Conservation (phyloP, 1,140 invertebrate species). For the Neodiprion lecontei region DNA sequence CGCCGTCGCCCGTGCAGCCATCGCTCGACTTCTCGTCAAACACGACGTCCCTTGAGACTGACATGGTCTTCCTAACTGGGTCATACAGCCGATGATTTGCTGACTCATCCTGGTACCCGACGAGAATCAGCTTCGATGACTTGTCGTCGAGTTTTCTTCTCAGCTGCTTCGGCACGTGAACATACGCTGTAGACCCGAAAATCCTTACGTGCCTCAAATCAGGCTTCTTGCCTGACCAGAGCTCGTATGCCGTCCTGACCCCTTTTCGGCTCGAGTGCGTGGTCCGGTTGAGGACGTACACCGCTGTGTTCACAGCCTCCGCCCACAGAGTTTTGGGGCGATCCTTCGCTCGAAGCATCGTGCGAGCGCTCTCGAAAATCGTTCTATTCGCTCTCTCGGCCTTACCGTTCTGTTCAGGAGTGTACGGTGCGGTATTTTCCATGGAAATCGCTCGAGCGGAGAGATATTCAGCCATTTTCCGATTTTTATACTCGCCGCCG, state of each 20-base stretch:
- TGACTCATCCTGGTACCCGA: too few relatives aligned
- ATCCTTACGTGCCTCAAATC: slow-evolving; percentile 26
- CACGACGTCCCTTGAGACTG: too few relatives aligned
- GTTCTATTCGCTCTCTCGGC: slow-evolving; percentile 40
- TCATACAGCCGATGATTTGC: too few relatives aligned
- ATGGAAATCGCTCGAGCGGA: slow-evolving; percentile 40
- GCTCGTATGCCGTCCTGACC: too few relatives aligned
- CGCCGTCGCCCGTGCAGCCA: too few relatives aligned
- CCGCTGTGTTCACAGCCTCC: slow-evolving; percentile 45
- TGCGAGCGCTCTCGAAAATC: slow-evolving; percentile 32
- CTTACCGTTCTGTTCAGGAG: slow-evolving; percentile 49
- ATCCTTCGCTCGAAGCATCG: slow-evolving; percentile 48
- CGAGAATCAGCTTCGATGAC: too few relatives aligned
- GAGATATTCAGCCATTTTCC: slow-evolving; percentile 42
- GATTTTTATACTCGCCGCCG: slow-evolving; percentile 52
- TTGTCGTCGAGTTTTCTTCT: not conserved
- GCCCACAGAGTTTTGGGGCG: slow-evolving; percentile 28
- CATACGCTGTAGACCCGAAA: slow-evolving; percentile 43
- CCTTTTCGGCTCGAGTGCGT: too few relatives aligned
- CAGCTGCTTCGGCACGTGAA: slow-evolving; percentile 33
- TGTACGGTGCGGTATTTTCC: slow-evolving; percentile 41
- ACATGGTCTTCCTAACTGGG: too few relatives aligned
- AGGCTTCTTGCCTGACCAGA: too few relatives aligned
- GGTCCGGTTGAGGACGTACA: too few relatives aligned
- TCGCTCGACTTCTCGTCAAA: too few relatives aligned